Evolutionary conservation across 1,140 invertebrate species (phyloP).

Genomic region (Elysia chlorotica): DNA sequence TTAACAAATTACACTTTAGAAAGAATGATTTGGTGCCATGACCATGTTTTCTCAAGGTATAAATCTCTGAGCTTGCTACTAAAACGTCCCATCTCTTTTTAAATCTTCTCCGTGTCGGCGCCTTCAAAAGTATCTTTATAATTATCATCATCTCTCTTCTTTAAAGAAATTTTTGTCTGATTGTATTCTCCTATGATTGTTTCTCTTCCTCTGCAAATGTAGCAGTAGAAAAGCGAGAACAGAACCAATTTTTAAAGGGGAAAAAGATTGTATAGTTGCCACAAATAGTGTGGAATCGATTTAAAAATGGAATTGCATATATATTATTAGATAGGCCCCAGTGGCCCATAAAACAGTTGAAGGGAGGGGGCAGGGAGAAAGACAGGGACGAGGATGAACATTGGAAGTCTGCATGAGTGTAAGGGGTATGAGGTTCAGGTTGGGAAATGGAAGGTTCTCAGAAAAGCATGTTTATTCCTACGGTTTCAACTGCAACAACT

Average conservation of each 20-base stretch:
- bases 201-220: too few species aligned
- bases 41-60: too few species aligned
- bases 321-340: background rate
- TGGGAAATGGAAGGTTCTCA: too few species aligned
- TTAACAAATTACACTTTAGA: too few species aligned
- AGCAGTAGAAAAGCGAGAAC: background rate
- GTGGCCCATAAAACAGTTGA: slow-evolving; percentile 9
- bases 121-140: background rate
- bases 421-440: too few species aligned
- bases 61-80: too few species aligned
- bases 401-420: too few species aligned
- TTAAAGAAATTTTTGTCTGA: background rate
- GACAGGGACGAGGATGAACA: background rate
- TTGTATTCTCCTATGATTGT: too few species aligned
- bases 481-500: too few species aligned
- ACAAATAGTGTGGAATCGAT: slow-evolving; percentile 21
- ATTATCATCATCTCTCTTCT: background rate
- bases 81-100: too few species aligned
- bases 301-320: slow-evolving; percentile 24
- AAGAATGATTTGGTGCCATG: too few species aligned
- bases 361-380: background rate
- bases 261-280: slow-evolving; percentile 11
- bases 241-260: slow-evolving; percentile 10
- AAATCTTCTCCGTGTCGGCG: background rate
- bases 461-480: background rate